Base-by-base conservation (phyloP, 2,797 vertebrate genomes). In the Sebastes ruberrimus region DNA sequence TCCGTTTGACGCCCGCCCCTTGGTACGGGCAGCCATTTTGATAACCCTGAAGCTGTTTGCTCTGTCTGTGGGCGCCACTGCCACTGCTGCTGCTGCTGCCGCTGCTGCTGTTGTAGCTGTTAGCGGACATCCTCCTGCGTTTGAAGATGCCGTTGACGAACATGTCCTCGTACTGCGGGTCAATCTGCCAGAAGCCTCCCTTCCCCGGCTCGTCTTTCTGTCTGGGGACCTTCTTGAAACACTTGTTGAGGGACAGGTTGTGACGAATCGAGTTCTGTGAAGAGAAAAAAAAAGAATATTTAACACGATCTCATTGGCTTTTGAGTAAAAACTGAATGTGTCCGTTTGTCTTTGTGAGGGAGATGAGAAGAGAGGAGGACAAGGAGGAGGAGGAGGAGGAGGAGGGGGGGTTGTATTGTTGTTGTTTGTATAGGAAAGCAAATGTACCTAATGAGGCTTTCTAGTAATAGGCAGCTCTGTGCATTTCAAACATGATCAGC, bases 181-280 rank as follows among this genome's bases (percentile, higher is more conserved):
- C 95, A 25, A 97, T 97, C 88, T 97, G 96, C 96, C 96, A 97
- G 91, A 97, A 97, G 79, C 96, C 97, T 10, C 96, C 96, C 82
- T 97, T 97, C 20, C 96, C 96, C 0, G 96, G 96, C 87, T 97
- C 96, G 7, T 97, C 96, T 62, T 97, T 97, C 89, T 96, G 96
- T 38, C 96, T 86, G 70, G 96, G 96, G 56, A 97, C 96, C 93
- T 97, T 97, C 95, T 96, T 96, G 92, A 97, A 97, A 92, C 96
- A 97, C 94, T 97, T 97, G 94, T 97, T 97, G 88, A 97, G 95
- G 71, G 96, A 97, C 86, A 97, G 90, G 93, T 97, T 97, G 89
- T 97, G 96, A 52, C 96, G 96, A 81, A 97, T 97, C 1, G 96
- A 97, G 89, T 97, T 97, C 96, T 97, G 92, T 28, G 59, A 86